Conservation (phyloP, 1,140 invertebrate genomes). For the Diploscapter pachys region DNA sequence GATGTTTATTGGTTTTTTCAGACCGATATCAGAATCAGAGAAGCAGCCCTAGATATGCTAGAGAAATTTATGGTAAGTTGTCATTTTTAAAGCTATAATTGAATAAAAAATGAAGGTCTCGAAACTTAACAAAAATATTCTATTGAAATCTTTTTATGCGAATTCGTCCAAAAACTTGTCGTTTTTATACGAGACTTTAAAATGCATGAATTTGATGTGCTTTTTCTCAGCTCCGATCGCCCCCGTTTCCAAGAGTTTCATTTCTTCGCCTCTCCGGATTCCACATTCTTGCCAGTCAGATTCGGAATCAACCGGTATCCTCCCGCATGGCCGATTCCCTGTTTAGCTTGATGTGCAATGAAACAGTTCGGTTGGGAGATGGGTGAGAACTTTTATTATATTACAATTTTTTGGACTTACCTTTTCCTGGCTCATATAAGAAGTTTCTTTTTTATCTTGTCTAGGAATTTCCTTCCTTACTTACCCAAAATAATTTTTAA, state of each 20-base stretch:
- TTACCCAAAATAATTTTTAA: too few species aligned
- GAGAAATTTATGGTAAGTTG: conserved; percentile 32
- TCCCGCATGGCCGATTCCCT: conserved; percentile 25
- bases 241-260: conserved; percentile 22
- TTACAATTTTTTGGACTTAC: background rate
- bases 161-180: too few species aligned
- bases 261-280: conserved; percentile 29
- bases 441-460: too few species aligned
- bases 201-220: background rate
- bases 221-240: conserved; percentile 21
- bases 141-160: too few species aligned
- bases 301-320: conserved; percentile 17
- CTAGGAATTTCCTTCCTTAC: too few species aligned
- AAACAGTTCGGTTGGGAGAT: conserved; percentile 27
- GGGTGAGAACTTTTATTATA: conserved; percentile 16
- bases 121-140: too few species aligned
- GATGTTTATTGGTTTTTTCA: conserved; percentile 28
- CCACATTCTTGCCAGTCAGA: conserved; percentile 30
- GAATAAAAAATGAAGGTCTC: background rate
- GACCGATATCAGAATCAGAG: conserved; percentile 12
- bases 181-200: background rate
- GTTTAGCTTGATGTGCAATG: conserved; percentile 26
- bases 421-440: too few species aligned
- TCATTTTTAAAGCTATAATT: conserved; percentile 1
- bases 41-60: conserved; percentile 24